These are phyloP conservation scores for Naso thynnoides DNA, from an alignment of 2,797 vertebrate species.

Conservation along the genomic window DNA sequence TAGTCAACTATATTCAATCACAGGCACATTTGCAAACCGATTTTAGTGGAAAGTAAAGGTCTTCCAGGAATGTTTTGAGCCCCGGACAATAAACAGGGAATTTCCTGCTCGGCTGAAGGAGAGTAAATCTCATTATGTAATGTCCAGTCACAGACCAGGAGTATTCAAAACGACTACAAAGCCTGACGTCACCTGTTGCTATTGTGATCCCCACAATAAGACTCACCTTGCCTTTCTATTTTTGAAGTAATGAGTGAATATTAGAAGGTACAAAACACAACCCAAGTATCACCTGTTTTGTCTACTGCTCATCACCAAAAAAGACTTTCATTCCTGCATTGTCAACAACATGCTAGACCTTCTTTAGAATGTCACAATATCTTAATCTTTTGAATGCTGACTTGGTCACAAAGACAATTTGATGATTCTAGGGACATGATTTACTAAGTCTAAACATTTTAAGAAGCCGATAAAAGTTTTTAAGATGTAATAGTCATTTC, in stretches of 20 bases:
- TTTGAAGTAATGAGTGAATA: slow-evolving; percentile 3
- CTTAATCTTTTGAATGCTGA: too few relatives aligned
- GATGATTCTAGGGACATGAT: too few relatives aligned
- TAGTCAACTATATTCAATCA: background rate
- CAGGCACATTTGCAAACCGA: background rate
- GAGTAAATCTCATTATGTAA: slow-evolving; percentile 76
- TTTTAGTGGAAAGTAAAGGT: slow-evolving; percentile 4
- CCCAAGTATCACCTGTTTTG: background rate
- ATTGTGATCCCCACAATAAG: slow-evolving; percentile 35
- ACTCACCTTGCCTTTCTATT: slow-evolving; percentile 35
- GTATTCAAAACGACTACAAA: slow-evolving; percentile 53
- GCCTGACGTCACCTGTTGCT: slow-evolving; percentile 63
- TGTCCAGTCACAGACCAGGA: slow-evolving; percentile 54
- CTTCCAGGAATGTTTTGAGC: background rate
- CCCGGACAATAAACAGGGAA: slow-evolving; percentile 5
- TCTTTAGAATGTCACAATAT: too few relatives aligned
- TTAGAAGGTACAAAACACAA: background rate
- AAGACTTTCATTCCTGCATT: background rate
- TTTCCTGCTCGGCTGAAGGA: slow-evolving; percentile 33
- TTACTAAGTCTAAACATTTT: too few relatives aligned
- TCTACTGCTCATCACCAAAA: background rate
- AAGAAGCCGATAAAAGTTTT: background rate
- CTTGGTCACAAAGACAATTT: too few relatives aligned
- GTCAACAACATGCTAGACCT: background rate
- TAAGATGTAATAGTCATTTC: background rate